phyloP scores from a whole-genome alignment of 2,888 invertebrate genomes.

The Leptopilina syphax region DNA sequence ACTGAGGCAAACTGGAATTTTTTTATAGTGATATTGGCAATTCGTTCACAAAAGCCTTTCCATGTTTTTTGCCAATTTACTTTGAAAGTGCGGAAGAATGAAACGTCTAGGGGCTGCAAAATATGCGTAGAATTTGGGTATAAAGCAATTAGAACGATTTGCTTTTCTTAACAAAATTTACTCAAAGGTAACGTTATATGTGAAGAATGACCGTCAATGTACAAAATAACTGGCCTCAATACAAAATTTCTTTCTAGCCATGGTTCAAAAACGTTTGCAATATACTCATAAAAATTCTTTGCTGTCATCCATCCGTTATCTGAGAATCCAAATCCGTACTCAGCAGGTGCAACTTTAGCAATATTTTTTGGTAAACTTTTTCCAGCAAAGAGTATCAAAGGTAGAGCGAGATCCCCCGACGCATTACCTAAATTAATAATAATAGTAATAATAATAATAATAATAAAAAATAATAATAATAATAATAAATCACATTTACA shows the following conservation, averaged over 20 bases:
- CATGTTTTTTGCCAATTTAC: neutral
- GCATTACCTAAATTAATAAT: constrained; percentile 49
- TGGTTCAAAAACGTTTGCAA: constrained; percentile 68
- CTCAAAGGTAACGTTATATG: constrained; percentile 68
- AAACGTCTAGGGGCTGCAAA: constrained; percentile 70
- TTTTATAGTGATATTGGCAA: neutral
- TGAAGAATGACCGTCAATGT: constrained; percentile 71
- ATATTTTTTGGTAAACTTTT: constrained; percentile 56
- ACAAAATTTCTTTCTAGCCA: constrained; percentile 67
- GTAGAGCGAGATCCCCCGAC: constrained; percentile 60
- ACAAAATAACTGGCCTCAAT: constrained; percentile 66
- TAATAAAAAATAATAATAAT: no score
- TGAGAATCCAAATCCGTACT: constrained; percentile 60
- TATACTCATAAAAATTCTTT: constrained; percentile 69
- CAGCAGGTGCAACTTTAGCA: constrained; percentile 48
- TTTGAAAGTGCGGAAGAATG: constrained; percentile 67
- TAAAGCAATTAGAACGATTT: constrained; percentile 66
- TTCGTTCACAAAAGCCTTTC: neutral
- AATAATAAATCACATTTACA: no score
- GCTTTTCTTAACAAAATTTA: constrained; percentile 68
- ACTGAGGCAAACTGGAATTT: neutral
- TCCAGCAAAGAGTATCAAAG: constrained; percentile 63
- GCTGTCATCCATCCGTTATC: constrained; percentile 67
- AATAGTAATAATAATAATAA: no score
- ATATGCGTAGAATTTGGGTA: constrained; percentile 69